Percentiles rank a stretch among this genome's conserved stretches.
These are phyloP conservation scores for Synanthedon vespiformis DNA, from an alignment of 2,888 invertebrate species.

Conservation along the genomic window DNA sequence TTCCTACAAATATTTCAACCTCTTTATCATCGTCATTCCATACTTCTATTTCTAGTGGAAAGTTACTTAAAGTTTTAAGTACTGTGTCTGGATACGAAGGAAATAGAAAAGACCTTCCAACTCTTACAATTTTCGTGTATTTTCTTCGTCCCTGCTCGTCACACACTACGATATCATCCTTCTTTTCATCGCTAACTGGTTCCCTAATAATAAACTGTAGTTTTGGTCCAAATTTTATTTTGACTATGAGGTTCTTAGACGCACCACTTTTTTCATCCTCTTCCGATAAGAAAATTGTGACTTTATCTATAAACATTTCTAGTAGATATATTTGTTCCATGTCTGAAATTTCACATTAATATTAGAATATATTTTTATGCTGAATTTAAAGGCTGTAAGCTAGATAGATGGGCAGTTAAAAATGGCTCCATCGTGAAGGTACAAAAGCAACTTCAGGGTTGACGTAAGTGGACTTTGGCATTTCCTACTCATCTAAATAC, in stretches of 20 bases:
- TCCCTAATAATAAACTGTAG: conserved; percentile 61
- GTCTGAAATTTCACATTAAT: conserved; percentile 30
- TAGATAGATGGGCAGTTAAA: no score
- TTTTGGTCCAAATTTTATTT: conserved; percentile 60
- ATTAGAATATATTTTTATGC: no score
- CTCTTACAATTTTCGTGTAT: conserved; percentile 49
- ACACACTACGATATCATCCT: conserved; percentile 39
- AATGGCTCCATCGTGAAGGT: no score
- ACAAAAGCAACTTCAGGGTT: no score
- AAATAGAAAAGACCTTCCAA: conserved; percentile 68
- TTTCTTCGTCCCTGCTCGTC: conserved; percentile 39
- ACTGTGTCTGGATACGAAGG: conserved; percentile 58
- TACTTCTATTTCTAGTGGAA: conserved; percentile 62
- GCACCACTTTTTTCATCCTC: conserved; percentile 33
- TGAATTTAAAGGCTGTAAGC: no score
- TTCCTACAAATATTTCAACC: conserved; percentile 49
- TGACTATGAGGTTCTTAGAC: conserved; percentile 54
- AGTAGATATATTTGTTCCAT: conserved; percentile 70
- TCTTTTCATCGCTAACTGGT: conserved; percentile 26
- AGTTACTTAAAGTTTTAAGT: conserved; percentile 45
- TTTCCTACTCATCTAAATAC: no score
- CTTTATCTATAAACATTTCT: conserved; percentile 68
- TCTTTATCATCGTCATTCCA: conserved; percentile 54
- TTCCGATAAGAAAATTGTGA: conserved; percentile 43
- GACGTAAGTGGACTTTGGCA: no score